These are phyloP conservation scores for Orbicella faveolata DNA, from an alignment of 64 coral and sea anemone species.

Conservation along the genomic window DNA sequence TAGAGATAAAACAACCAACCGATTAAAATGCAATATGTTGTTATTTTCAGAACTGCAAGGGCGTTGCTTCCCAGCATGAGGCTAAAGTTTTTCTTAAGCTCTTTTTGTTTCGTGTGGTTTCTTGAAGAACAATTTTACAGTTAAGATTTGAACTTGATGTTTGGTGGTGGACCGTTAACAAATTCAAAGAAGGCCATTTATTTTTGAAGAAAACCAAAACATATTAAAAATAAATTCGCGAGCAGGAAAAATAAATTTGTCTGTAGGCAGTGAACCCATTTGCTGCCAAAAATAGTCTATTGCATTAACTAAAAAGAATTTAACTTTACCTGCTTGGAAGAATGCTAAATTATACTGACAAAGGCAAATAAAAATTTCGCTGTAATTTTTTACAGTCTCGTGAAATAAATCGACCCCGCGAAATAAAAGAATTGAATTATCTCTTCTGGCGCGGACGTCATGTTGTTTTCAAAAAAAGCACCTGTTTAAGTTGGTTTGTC, in stretches of 20 bases:
- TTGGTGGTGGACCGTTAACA: not conserved
- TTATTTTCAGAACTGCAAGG: conserved; percentile 31
- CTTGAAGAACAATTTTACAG: not conserved
- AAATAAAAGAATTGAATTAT: conserved; percentile 9
- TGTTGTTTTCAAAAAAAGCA: not conserved
- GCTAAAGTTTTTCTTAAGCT: conserved; percentile 2
- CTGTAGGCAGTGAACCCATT: not conserved
- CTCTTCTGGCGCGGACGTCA: not conserved
- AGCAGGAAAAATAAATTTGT: not conserved
- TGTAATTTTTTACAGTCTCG: not conserved
- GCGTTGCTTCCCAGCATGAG: conserved; percentile 29
- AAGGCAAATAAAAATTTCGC: not conserved
- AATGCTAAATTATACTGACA: not conserved
- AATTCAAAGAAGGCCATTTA: not conserved
- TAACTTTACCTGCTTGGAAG: not conserved
- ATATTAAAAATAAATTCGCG: not conserved
- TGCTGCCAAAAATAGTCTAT: not conserved
- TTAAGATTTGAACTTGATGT: conserved; percentile 31
- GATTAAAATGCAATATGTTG: conserved; percentile 24
- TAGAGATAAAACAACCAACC: not conserved
- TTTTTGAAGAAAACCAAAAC: not conserved
- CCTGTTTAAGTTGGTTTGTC: conserved; percentile 22
- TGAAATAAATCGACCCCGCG: not conserved
- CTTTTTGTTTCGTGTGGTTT: conserved; percentile 24
- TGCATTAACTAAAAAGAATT: not conserved